Conservation (phyloP, 2,797 vertebrate species). For the Aratinga solstitialis region DNA sequence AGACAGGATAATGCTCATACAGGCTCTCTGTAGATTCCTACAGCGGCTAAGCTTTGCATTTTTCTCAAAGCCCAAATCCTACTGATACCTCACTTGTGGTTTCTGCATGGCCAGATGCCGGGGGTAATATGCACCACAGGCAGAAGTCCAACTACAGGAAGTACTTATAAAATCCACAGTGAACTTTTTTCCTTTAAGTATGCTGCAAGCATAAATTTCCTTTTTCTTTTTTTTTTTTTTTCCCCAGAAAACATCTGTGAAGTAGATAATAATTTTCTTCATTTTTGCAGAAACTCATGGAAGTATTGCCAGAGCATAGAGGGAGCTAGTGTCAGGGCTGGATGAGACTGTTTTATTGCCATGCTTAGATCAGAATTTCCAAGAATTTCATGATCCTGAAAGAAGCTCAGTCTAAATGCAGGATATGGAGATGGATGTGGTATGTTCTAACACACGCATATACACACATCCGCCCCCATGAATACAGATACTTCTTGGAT, state of each 20-base stretch:
- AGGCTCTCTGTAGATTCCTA: background rate
- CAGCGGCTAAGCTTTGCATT: background rate
- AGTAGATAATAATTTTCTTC: background rate
- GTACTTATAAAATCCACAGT: background rate
- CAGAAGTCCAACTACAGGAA: background rate
- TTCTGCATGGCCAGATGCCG: background rate
- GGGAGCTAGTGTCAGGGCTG: background rate
- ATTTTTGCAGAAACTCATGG: background rate
- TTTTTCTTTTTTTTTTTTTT: background rate
- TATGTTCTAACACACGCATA: background rate
- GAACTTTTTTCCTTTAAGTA: background rate
- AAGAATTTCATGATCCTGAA: background rate
- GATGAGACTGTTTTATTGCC: background rate
- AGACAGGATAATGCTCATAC: background rate
- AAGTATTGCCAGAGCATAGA: background rate
- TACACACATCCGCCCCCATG: accelerated
- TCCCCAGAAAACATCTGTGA: background rate
- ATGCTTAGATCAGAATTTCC: conserved; percentile 19
- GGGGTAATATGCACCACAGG: background rate
- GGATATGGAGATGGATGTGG: background rate
- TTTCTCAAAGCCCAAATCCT: background rate
- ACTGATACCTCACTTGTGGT: background rate
- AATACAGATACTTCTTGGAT: background rate
- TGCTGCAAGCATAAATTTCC: background rate
- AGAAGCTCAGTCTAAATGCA: background rate